Evolutionary conservation across 2,797 vertebrate genomes (phyloP).

Genomic region (Mus caroli): DNA sequence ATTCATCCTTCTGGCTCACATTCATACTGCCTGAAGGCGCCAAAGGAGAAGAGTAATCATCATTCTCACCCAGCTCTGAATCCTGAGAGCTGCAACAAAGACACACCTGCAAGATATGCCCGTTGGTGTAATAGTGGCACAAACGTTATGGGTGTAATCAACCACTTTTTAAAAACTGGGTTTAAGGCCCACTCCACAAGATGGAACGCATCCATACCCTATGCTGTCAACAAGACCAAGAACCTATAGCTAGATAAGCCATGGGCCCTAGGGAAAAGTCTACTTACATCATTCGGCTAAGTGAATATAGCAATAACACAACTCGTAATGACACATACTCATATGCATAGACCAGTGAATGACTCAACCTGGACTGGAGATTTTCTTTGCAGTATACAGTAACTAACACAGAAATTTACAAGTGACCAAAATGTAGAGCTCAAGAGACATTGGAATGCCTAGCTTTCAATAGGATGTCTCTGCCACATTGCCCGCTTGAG

Average conservation of each 20-base stretch:
- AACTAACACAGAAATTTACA: neutral
- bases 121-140: too few relatives aligned
- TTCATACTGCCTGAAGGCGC: neutral
- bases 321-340: neutral
- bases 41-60: neutral
- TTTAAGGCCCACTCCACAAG: neutral
- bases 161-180: neutral
- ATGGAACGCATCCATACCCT: neutral
- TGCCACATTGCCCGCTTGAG: neutral
- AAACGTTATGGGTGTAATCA: too few relatives aligned
- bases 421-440: neutral
- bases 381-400: neutral
- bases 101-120: neutral
- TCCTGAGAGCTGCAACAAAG: neutral
- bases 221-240: neutral
- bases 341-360: neutral
- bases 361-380: neutral
- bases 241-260: neutral
- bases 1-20: neutral
- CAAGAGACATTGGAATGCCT: neutral
- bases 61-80: neutral
- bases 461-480: neutral
- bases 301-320: neutral
- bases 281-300: neutral
- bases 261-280: neutral